Conservation (phyloP, 2,797 vertebrate species). For the Argentina silus region DNA sequence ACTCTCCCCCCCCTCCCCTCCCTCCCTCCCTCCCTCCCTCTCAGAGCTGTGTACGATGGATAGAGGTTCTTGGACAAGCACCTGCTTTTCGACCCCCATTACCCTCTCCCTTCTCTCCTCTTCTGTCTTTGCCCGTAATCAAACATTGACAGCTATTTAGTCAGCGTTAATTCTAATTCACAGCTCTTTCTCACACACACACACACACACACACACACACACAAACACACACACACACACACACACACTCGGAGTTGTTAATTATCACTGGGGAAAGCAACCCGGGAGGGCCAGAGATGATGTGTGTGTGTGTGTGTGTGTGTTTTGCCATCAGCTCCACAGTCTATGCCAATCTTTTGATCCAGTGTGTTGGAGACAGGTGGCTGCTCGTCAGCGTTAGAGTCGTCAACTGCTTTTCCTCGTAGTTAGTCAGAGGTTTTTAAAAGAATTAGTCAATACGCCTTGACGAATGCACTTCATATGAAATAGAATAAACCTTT, state of each 20-base stretch:
- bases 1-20: constrained; percentile 6
- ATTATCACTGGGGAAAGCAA: constrained; percentile 80
- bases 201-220: constrained; percentile 47
- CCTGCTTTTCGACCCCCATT: constrained; percentile 82
- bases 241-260: constrained; percentile 73
- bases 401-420: neutral
- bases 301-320: constrained; percentile 47
- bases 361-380: constrained; percentile 49
- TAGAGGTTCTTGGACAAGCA: constrained; percentile 57
- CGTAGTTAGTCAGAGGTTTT: too few species aligned
- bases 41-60: constrained; percentile 45
- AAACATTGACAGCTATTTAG: constrained; percentile 86
- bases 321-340: constrained; percentile 32
- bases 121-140: constrained; percentile 82
- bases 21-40: neutral
- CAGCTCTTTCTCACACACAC: constrained; percentile 79
- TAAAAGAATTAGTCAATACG: too few species aligned
- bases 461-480: too few species aligned
- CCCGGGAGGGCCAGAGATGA: constrained; percentile 74
- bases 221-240: constrained; percentile 28
- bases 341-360: constrained; percentile 45
- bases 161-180: constrained; percentile 90
- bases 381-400: constrained; percentile 26
- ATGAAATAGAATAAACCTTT: too few species aligned
- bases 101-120: constrained; percentile 65